Conservation (phyloP, 2,888 invertebrate species). For the Argynnis bischoffii region DNA sequence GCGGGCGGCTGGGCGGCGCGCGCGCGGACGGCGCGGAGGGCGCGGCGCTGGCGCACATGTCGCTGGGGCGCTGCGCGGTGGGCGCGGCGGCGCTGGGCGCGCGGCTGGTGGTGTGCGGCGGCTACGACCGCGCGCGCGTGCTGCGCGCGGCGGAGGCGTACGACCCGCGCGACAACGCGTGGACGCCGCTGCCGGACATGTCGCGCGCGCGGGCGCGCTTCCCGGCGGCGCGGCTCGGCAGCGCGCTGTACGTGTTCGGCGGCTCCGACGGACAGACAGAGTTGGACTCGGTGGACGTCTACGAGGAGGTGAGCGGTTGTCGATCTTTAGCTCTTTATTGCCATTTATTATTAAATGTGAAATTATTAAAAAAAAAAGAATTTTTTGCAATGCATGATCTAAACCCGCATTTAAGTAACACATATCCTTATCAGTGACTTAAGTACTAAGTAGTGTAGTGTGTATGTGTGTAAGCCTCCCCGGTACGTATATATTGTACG, state of each 20-base stretch:
- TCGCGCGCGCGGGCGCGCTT: conserved; percentile 89
- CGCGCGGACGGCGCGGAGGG: conserved; percentile 73
- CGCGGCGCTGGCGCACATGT: conserved; percentile 81
- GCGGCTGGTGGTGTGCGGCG: conserved; percentile 90
- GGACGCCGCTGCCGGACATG: conserved; percentile 88
- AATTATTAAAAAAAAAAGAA: neutral
- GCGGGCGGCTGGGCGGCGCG: conserved; percentile 84
- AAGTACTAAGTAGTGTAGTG: no score
- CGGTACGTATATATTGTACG: no score
- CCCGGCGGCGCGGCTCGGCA: conserved; percentile 85
- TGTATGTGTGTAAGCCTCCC: no score
- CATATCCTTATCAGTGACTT: neutral
- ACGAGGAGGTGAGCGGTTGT: conserved; percentile 39
- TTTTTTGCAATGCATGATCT: neutral
- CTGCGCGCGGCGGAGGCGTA: conserved; percentile 89
- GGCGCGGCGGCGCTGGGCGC: conserved; percentile 88
- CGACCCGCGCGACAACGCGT: conserved; percentile 85
- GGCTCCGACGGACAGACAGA: conserved; percentile 93
- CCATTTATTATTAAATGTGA: neutral
- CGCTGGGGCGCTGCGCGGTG: conserved; percentile 84
- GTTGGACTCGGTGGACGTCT: conserved; percentile 81
- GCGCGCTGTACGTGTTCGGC: conserved; percentile 89
- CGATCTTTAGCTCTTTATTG: neutral
- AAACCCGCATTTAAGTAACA: neutral
- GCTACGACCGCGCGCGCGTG: conserved; percentile 92